phyloP scores from a whole-genome alignment of 2,797 vertebrate genomes.

The Gallinago stenura region DNA sequence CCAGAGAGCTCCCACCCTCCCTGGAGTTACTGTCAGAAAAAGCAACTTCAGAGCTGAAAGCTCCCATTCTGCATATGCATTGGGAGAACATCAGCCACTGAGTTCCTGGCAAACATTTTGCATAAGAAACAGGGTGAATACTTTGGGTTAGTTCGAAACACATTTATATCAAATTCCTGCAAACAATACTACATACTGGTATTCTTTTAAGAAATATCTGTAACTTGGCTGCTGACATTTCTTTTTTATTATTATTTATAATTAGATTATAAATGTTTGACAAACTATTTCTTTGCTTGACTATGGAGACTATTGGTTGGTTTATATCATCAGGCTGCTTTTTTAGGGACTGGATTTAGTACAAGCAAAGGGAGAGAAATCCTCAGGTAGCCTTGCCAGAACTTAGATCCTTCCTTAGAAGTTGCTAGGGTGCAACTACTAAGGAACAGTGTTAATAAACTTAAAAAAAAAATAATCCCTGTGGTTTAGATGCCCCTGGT shows the following conservation, averaged over 20 bases:
- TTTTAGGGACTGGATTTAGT: neutral
- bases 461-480: neutral
- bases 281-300: neutral
- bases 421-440: neutral
- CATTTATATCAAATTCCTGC: neutral
- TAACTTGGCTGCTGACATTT: neutral
- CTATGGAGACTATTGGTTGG: neutral
- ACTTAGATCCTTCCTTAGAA: neutral
- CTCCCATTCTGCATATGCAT: neutral
- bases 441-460: neutral
- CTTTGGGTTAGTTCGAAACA: neutral
- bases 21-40: neutral
- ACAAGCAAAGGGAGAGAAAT: neutral
- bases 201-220: neutral
- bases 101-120: neutral
- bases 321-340: neutral
- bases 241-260: neutral
- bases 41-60: neutral
- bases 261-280: neutral
- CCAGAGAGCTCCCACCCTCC: neutral
- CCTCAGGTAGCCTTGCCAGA: neutral
- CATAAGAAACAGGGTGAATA: neutral
- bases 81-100: fast-evolving
- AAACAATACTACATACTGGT: neutral
- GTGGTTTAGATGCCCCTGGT: neutral